Evolutionary conservation across 2,113 vertebrate species (phyloP).

Genomic region (Taurulus bubalis): DNA sequence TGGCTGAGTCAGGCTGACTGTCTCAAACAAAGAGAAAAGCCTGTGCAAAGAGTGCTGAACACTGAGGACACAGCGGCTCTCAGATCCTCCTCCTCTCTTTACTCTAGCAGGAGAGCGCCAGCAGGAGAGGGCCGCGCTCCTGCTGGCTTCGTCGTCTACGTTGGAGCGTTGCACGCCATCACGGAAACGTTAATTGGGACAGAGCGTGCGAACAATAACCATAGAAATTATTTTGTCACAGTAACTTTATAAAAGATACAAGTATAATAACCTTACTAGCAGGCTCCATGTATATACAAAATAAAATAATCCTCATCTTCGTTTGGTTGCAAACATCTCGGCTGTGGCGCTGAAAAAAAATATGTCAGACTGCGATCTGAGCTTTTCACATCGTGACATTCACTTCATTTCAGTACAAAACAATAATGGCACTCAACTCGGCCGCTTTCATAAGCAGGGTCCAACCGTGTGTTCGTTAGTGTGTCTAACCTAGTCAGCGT

Average conservation of each 20-base stretch:
- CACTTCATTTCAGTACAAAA: conserved; percentile 7
- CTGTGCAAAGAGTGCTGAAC: conserved; percentile 50
- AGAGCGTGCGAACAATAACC: conserved; percentile 23
- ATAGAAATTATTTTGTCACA: not conserved
- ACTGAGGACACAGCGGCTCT: conserved; percentile 42
- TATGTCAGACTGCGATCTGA: not conserved
- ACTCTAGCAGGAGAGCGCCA: conserved; percentile 19
- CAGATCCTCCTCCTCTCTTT: conserved; percentile 33
- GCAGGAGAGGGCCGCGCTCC: conserved; percentile 17
- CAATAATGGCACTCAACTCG: not conserved
- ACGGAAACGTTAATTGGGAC: conserved; percentile 28
- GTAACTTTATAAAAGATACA: conserved; percentile 1
- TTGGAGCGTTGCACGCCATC: conserved; percentile 16
- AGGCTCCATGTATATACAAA: too few relatives aligned
- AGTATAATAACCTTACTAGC: not conserved
- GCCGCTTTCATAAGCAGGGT: conserved; percentile 18
- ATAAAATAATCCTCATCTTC: not conserved
- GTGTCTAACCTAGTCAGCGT: conserved; percentile 55
- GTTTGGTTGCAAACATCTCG: conserved; percentile 15
- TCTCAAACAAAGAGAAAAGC: conserved; percentile 58
- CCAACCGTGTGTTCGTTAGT: conserved; percentile 36
- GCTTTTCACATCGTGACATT: not conserved
- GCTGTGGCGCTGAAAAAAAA: conserved; percentile 14
- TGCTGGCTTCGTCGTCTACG: conserved; percentile 26
- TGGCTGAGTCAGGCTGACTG: not conserved